Conservation (phyloP, 2,888 invertebrate genomes). For the Drepana falcataria region DNA sequence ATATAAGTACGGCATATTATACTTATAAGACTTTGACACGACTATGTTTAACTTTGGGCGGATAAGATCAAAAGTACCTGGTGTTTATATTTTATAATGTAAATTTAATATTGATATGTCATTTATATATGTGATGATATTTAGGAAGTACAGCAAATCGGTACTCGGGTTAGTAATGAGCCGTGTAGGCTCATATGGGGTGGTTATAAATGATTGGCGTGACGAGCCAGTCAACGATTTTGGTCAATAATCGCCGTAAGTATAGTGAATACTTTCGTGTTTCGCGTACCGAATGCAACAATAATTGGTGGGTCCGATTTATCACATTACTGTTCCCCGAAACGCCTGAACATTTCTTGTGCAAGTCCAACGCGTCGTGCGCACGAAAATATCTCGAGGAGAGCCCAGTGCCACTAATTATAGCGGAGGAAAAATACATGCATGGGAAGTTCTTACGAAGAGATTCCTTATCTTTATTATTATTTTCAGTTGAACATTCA, state of each 20-base stretch:
- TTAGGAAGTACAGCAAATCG: no score
- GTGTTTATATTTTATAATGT: no score
- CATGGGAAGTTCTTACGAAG: constrained; percentile 59
- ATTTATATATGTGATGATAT: no score
- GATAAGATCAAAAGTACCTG: no score
- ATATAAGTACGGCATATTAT: no score
- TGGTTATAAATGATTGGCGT: constrained; percentile 59
- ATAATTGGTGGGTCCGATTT: constrained; percentile 77
- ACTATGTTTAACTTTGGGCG: no score
- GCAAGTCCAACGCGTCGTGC: constrained; percentile 72
- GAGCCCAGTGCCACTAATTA: constrained; percentile 69
- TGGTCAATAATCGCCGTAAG: constrained; percentile 74
- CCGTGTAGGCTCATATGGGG: constrained; percentile 12
- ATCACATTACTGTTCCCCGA: constrained; percentile 75
- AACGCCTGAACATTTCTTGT: constrained; percentile 71
- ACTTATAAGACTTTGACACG: no score
- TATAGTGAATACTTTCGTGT: constrained; percentile 69
- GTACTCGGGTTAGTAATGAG: background rate
- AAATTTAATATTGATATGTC: no score
- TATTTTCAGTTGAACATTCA: constrained; percentile 57
- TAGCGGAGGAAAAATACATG: constrained; percentile 66
- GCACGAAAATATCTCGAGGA: constrained; percentile 72
- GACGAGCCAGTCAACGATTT: constrained; percentile 71
- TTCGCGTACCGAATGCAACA: constrained; percentile 73
- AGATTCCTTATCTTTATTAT: constrained; percentile 53